Conservation (phyloP, 2,797 vertebrate species). For the Lithobates pipiens region DNA sequence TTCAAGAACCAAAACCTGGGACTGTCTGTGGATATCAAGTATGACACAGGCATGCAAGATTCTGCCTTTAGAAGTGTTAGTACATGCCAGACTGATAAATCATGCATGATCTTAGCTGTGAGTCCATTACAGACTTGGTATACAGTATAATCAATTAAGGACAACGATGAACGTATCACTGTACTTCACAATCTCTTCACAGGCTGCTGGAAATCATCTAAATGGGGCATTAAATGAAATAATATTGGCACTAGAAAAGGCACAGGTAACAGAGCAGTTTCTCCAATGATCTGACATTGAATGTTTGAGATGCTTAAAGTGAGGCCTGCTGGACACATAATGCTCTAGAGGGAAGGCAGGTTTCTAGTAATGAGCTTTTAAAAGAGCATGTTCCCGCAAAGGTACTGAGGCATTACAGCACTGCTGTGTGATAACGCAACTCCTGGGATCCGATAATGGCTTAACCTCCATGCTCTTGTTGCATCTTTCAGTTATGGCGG, state of each 20-base stretch:
- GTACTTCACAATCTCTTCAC: background rate
- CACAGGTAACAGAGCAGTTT: constrained; percentile 20
- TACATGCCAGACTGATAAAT: background rate
- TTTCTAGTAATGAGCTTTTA: constrained; percentile 60
- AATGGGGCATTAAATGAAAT: constrained; percentile 13
- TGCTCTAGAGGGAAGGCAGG: constrained; percentile 50
- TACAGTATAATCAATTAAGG: background rate
- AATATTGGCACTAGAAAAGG: constrained; percentile 12
- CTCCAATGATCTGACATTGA: constrained; percentile 40
- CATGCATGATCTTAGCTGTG: background rate
- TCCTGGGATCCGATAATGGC: constrained; percentile 56
- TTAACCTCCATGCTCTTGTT: constrained; percentile 54
- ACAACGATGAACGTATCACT: background rate
- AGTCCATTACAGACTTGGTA: background rate
- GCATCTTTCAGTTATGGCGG: constrained; percentile 19
- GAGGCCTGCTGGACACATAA: constrained; percentile 56
- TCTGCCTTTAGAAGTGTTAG: background rate
- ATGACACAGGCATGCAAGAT: background rate
- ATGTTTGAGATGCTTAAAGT: constrained; percentile 39
- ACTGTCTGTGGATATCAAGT: background rate
- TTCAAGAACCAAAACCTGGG: background rate
- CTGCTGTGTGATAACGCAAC: constrained; percentile 51
- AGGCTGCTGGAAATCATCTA: background rate
- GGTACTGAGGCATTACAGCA: constrained; percentile 58
- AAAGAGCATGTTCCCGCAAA: constrained; percentile 58